phyloP scores from a whole-genome alignment of 2,888 invertebrate genomes.

The Oxycera nigricornis region DNA sequence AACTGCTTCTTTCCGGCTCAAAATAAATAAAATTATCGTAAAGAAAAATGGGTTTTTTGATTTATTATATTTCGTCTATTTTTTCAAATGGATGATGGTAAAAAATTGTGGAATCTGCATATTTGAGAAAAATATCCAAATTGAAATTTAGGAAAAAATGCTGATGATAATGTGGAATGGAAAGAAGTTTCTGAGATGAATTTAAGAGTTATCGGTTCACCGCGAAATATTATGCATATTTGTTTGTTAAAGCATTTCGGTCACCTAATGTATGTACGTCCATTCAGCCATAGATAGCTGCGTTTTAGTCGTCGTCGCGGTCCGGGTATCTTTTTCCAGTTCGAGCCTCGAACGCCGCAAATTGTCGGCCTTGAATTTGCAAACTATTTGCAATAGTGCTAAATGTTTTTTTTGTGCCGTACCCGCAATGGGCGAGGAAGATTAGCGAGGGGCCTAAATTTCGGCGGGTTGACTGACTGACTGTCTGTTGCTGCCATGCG shows the following conservation, averaged over 20 bases:
- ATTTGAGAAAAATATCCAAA: too few species aligned
- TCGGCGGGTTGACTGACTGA: conserved; percentile 1
- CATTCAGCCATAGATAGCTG: background rate
- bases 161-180: too few species aligned
- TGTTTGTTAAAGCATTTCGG: background rate
- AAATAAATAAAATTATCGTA: too few species aligned
- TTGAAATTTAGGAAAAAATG: too few species aligned
- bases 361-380: conserved; percentile 21
- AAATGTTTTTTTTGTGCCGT: background rate
- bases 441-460: background rate
- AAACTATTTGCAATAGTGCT: conserved; percentile 22
- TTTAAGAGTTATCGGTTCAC: too few species aligned
- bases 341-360: background rate
- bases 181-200: too few species aligned
- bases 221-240: too few species aligned
- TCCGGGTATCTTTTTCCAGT: background rate
- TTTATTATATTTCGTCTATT: too few species aligned
- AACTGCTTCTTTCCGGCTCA: too few species aligned
- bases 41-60: too few species aligned
- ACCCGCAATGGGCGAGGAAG: conserved; percentile 12
- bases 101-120: too few species aligned
- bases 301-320: background rate
- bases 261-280: background rate
- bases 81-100: too few species aligned
- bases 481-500: conserved; percentile 3